These are phyloP conservation scores for Sorex araneus DNA, from an alignment of 2,113 vertebrate genomes.

Conservation along the genomic window DNA sequence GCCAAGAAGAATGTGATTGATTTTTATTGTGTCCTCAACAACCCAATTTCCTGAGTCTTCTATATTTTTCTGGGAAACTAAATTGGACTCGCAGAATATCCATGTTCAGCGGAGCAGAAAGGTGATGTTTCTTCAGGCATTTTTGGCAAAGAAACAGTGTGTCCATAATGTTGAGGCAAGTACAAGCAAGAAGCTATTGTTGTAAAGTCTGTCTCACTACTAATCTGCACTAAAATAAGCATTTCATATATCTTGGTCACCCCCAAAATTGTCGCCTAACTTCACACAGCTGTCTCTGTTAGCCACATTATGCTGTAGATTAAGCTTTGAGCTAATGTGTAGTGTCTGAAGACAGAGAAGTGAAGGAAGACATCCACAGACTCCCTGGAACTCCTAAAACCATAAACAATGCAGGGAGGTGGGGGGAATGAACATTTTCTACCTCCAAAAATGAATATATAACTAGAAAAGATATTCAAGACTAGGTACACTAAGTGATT, in stretches of 20 bases:
- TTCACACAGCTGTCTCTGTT: background rate
- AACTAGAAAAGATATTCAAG: slow-evolving; percentile 5
- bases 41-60: background rate
- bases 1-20: background rate
- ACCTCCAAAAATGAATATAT: slow-evolving; percentile 43
- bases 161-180: background rate
- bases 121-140: background rate
- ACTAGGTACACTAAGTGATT: background rate
- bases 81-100: background rate
- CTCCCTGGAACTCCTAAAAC: slow-evolving; percentile 50
- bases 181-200: background rate
- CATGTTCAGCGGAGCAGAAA: background rate
- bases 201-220: background rate
- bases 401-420: background rate
- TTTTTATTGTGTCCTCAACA: background rate
- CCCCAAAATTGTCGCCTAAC: background rate
- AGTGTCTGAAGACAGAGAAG: slow-evolving; percentile 4
- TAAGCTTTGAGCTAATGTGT: background rate
- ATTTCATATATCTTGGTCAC: background rate
- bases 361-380: slow-evolving; percentile 27
- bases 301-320: background rate
- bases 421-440: background rate
- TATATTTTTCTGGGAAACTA: slow-evolving; percentile 16
- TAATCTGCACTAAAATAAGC: slow-evolving; percentile 2
- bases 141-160: background rate